These are phyloP conservation scores for Chrysina gloriosa DNA, from an alignment of 2,888 invertebrate species.

Conservation along the genomic window DNA sequence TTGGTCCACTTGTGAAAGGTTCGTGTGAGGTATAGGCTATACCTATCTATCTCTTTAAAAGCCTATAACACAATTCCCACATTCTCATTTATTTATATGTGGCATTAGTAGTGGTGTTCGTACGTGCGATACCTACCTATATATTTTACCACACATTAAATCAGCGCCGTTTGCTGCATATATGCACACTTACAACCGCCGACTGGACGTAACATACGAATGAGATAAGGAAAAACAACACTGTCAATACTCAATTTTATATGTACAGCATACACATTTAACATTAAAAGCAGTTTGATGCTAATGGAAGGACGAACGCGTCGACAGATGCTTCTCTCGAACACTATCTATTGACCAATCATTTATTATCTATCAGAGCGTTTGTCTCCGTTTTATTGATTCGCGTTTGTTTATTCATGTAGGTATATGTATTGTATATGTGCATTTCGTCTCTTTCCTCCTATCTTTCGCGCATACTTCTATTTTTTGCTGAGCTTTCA, in stretches of 20 bases:
- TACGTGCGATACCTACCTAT: conserved; percentile 44
- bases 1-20: conserved; percentile 25
- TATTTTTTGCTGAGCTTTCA: not conserved
- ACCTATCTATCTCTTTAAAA: conserved; percentile 40
- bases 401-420: conserved; percentile 33
- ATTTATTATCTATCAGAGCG: conserved; percentile 38
- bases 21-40: conserved; percentile 38
- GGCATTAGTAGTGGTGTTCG: conserved; percentile 40
- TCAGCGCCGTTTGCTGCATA: conserved; percentile 49
- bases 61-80: conserved; percentile 43
- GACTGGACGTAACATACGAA: conserved; percentile 54
- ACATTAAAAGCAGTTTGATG: conserved; percentile 59
- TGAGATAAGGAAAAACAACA: conserved; percentile 56
- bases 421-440: conserved; percentile 12
- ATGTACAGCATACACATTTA: conserved; percentile 46
- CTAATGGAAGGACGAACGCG: conserved; percentile 55
- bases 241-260: conserved; percentile 55
- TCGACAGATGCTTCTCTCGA: conserved; percentile 52
- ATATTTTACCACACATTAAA: conserved; percentile 53
- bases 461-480: conserved; percentile 8
- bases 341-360: conserved; percentile 39
- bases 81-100: conserved; percentile 43
- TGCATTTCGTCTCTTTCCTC: conserved; percentile 25
- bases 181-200: conserved; percentile 32
- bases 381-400: conserved; percentile 32